These are phyloP conservation scores for Gobio occitaniae DNA, from an alignment of 2,797 vertebrate species.

Conservation along the genomic window DNA sequence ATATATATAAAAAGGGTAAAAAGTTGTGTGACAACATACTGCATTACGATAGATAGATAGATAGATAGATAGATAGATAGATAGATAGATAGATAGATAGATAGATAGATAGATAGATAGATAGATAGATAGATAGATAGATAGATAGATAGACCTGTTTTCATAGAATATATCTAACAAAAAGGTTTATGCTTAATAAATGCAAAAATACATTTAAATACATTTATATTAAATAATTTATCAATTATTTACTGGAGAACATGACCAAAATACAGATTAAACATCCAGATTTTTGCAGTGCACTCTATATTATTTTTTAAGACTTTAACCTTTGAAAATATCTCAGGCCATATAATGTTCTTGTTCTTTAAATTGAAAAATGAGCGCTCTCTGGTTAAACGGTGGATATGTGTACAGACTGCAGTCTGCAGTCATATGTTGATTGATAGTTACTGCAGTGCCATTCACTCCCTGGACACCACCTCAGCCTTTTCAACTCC, in stretches of 20 bases:
- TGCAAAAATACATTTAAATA: not conserved
- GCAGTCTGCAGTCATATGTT: slow-evolving; percentile 66
- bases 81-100: not conserved
- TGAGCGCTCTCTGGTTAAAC: not conserved
- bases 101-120: too few relatives aligned
- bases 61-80: slow-evolving; percentile 9
- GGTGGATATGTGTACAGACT: slow-evolving; percentile 47
- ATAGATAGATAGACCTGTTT: not conserved
- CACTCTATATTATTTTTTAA: not conserved
- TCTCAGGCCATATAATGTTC: not conserved
- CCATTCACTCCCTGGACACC: slow-evolving; percentile 52
- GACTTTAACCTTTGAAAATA: not conserved
- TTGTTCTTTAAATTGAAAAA: not conserved
- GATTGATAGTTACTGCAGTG: slow-evolving; percentile 75
- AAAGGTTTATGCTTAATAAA: not conserved
- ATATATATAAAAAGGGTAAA: not conserved
- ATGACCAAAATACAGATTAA: not conserved
- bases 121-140: too few relatives aligned
- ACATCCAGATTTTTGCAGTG: not conserved
- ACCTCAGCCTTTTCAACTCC: slow-evolving; percentile 42
- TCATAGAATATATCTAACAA: not conserved
- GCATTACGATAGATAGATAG: not conserved
- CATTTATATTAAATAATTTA: not conserved
- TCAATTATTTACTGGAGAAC: not conserved
- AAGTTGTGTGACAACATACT: not conserved